Evolutionary conservation across 2,797 vertebrate species (phyloP), one percentile per base, ranked within the genome.

Genomic region (Pagetopsis macropterus): DNA sequence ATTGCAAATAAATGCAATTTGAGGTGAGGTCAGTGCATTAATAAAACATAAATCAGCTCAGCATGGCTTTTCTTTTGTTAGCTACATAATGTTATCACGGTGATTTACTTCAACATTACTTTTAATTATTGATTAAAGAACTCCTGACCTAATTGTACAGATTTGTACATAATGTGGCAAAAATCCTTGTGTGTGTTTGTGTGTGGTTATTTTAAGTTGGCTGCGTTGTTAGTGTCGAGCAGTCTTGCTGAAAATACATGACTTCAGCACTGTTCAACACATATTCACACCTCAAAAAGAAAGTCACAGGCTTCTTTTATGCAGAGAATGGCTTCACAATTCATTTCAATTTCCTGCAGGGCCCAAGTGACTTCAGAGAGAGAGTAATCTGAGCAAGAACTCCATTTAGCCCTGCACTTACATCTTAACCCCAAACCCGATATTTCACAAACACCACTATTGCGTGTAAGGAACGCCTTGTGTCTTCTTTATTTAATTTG

Each of bases 271-370:
- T 84, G 84, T 86, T 87, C 61, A 63, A 37, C 33, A 83, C 76
- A 71, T 61, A 78, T 83, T 86, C 75, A 70, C 72, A 56, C 76
- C 45, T 64, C 10, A 21, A 65, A 72, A 63, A 51, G 82, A 83
- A 79, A 89, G 64, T 80, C 77, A 69, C n/a, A 3, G 57, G 40
- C 73, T 75, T 55, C 70, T 87, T 90, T 88, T 69, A 82, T 82
- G 80, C 9, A 72, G 67, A 83, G 80, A 86, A 85, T 51, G 65
- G 64, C 84, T 87, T 81, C 63, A 82, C 86, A 86, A 91, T 89
- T 91, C 85, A 90, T 91, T 91, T 89, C 77, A 85, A 87, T 90
- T 91, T 91, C 85, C 89, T 87, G 86, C 83, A 84, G 91, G 91
- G 88, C 85, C 79, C 11, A 54, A 64, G 73, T 83, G 82, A 89